Percentiles rank a stretch among this genome's conserved stretches.
Conservation (phyloP, 1,140 invertebrate species). For the Atta colombica region DNA sequence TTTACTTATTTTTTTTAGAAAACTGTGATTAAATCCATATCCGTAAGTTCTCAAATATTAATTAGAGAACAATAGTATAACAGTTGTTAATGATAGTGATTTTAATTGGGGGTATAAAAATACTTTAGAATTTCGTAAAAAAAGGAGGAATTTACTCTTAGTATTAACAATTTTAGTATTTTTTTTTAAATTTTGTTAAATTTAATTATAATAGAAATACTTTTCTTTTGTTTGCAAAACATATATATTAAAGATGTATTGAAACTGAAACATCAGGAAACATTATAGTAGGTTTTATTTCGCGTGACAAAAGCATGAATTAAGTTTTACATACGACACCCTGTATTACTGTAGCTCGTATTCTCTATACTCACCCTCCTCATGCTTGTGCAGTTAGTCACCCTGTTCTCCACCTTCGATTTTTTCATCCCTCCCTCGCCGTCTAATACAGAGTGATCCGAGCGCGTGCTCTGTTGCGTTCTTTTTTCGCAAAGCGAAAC, state of each 20-base stretch:
- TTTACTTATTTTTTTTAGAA: no score
- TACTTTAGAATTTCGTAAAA: no score
- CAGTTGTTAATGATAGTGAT: no score
- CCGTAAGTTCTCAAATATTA: no score
- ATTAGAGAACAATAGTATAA: no score
- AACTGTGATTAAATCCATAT: no score
- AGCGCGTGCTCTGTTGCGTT: conserved; percentile 56
- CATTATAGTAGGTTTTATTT: not conserved
- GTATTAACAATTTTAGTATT: not conserved
- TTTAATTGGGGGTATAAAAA: no score
- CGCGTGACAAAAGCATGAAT: conserved; percentile 26
- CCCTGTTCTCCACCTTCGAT: conserved; percentile 77
- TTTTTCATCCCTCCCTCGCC: conserved; percentile 76
- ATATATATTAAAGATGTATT: no score
- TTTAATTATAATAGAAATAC: not conserved
- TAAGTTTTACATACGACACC: conserved; percentile 64
- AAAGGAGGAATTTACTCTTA: no score
- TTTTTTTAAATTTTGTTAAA: not conserved
- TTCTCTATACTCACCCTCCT: conserved; percentile 78
- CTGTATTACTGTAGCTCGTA: conserved; percentile 76
- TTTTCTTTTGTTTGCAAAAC: not conserved
- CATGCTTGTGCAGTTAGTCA: conserved; percentile 80
- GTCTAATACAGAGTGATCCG: conserved; percentile 72
- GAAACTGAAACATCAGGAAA: not conserved
- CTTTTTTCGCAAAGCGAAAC: conserved; percentile 43